A percentile compares a stretch with the other conserved stretches of the same genome.
Evolutionary conservation across 2,113 vertebrate species (phyloP).

Genomic region (Gulo gulo): DNA sequence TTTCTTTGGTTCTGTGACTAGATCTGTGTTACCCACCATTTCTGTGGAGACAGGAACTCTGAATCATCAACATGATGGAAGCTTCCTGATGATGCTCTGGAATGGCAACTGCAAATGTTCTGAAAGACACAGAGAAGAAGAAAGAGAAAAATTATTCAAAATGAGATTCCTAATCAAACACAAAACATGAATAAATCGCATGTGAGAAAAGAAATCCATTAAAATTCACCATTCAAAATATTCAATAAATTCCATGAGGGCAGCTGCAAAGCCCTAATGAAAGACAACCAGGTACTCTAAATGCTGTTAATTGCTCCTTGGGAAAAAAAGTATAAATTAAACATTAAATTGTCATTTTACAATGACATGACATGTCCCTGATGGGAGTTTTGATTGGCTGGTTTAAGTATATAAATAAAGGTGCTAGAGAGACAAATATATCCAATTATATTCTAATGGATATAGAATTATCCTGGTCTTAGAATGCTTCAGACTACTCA

Average conservation of each 20-base stretch:
- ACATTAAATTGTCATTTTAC: conserved; percentile 12
- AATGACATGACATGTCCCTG: background rate
- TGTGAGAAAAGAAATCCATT: background rate
- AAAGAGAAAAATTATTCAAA: background rate
- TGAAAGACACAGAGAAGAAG: background rate
- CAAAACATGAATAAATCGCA: background rate
- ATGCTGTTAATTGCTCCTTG: background rate
- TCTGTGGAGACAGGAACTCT: background rate
- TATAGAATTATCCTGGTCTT: background rate
- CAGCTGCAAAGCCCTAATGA: background rate
- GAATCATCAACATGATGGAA: background rate
- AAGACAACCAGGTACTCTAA: background rate
- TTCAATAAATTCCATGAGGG: background rate
- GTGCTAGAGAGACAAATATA: background rate
- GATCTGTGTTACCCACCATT: background rate
- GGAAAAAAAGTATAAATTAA: background rate
- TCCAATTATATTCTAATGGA: background rate
- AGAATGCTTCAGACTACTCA: background rate
- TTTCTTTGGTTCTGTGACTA: background rate
- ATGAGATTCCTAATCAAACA: background rate
- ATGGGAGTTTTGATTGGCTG: background rate
- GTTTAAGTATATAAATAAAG: background rate
- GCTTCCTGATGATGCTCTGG: background rate
- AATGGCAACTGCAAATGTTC: background rate
- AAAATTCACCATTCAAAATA: conserved; percentile 10